Evolutionary conservation across 2,888 invertebrate genomes (phyloP).

Genomic region (Dynastes tityus): DNA sequence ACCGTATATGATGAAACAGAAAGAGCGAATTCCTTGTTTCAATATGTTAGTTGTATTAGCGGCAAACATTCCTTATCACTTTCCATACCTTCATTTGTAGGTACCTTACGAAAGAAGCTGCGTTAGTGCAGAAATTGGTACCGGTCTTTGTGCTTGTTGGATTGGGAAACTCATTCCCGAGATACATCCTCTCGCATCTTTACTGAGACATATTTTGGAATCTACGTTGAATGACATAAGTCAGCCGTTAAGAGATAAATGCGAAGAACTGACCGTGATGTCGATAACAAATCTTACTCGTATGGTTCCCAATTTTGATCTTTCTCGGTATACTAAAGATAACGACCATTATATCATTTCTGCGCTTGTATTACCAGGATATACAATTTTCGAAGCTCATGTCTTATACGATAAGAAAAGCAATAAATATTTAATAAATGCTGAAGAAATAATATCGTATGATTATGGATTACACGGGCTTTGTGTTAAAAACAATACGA

Average conservation of each 20-base stretch:
- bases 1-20: conserved; percentile 59
- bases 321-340: neutral
- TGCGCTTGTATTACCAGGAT: conserved; percentile 3
- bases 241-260: conserved; percentile 15
- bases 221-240: conserved; percentile 12
- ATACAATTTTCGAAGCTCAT: conserved; percentile 14
- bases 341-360: neutral
- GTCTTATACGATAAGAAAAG: neutral
- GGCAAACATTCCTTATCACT: neutral
- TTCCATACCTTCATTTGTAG: conserved; percentile 63
- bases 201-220: neutral
- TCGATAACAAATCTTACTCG: conserved; percentile 20
- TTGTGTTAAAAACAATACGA: conserved; percentile 10
- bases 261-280: neutral
- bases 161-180: neutral
- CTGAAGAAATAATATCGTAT: conserved; percentile 6
- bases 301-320: conserved; percentile 1
- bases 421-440: neutral
- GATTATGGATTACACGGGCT: conserved; percentile 9
- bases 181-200: neutral
- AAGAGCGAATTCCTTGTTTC: conserved; percentile 76
- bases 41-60: conserved; percentile 1
- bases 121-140: conserved; percentile 89
- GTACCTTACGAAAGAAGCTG: conserved; percentile 86
- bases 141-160: conserved; percentile 96